Conservation (phyloP, 2,888 invertebrate species). For the Melanostoma scalare region DNA sequence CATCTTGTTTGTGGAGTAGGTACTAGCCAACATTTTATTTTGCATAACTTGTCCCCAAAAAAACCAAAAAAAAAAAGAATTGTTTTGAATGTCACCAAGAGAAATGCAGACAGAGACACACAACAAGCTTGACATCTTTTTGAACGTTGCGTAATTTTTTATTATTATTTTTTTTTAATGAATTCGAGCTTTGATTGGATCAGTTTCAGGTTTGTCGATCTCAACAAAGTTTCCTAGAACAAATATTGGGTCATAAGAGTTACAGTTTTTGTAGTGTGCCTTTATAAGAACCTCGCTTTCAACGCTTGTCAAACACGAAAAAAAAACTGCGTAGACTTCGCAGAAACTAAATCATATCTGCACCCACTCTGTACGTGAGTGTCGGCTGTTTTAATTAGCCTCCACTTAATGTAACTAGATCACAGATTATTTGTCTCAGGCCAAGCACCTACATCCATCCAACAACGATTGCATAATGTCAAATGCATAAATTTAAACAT, state of each 20-base stretch:
- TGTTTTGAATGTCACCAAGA: constrained; percentile 4
- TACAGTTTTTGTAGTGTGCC: no score
- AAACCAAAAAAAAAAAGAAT: not conserved
- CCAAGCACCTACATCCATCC: constrained; percentile 26
- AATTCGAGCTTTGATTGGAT: not conserved
- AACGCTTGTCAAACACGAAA: no score
- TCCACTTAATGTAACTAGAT: constrained; percentile 13
- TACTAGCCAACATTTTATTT: not conserved
- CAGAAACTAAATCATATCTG: not conserved
- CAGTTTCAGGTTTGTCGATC: not conserved
- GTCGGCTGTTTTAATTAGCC: not conserved
- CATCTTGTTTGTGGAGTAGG: not conserved
- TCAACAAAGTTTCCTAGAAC: not conserved
- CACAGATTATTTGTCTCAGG: constrained; percentile 4
- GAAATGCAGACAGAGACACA: not conserved
- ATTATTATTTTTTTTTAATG: no score
- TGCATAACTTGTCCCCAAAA: constrained; percentile 2
- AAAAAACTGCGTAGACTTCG: not conserved
- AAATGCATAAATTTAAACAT: constrained; percentile 35
- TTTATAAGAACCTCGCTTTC: no score
- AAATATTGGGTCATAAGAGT: not conserved
- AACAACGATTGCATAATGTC: constrained; percentile 40
- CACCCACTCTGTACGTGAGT: constrained; percentile 11
- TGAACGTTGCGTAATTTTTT: not conserved
- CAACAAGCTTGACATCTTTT: not conserved